A percentile compares a stretch with the other conserved stretches of the same genome.
phyloP scores from a whole-genome alignment of 1,140 invertebrate species.

The Melipona quadrifasciata region DNA sequence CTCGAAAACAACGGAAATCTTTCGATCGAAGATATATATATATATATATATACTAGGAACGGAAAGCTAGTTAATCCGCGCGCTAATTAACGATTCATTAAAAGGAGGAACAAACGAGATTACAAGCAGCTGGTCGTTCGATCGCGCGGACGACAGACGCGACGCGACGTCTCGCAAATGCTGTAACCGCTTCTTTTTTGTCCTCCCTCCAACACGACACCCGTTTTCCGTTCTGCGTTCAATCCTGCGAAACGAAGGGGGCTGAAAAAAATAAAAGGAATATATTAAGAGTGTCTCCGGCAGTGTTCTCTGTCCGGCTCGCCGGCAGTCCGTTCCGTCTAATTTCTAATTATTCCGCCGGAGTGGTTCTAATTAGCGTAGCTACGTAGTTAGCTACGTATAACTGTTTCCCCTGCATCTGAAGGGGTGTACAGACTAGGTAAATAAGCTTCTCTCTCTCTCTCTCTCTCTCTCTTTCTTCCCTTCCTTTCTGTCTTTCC shows the following conservation, averaged over 20 bases:
- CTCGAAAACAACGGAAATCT: neutral
- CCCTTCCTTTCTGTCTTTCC: neutral
- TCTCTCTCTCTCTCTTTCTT: too few species aligned
- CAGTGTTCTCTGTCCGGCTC: constrained; percentile 23
- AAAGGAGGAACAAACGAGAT: constrained; percentile 35
- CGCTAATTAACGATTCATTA: constrained; percentile 44
- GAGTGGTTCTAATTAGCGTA: constrained; percentile 70
- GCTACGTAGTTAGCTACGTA: constrained; percentile 46
- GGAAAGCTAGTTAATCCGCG: neutral
- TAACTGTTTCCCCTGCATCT: constrained; percentile 40
- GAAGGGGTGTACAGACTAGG: constrained; percentile 30
- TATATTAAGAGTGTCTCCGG: constrained; percentile 50
- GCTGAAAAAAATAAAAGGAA: constrained; percentile 46
- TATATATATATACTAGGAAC: neutral
- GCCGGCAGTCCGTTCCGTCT: constrained; percentile 57
- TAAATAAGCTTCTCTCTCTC: constrained; percentile 41
- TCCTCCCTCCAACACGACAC: constrained; percentile 2
- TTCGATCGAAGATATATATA: neutral
- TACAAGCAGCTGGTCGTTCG: constrained; percentile 13
- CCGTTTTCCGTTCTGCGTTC: constrained; percentile 37
- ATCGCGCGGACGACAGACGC: neutral
- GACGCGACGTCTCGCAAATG: neutral
- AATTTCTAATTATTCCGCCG: constrained; percentile 71
- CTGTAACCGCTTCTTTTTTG: neutral
- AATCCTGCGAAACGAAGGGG: constrained; percentile 42